Evolutionary conservation across 2,888 invertebrate genomes (phyloP), one percentile per base, ranked within the genome.

Genomic region (Clitarchus hookeri): DNA sequence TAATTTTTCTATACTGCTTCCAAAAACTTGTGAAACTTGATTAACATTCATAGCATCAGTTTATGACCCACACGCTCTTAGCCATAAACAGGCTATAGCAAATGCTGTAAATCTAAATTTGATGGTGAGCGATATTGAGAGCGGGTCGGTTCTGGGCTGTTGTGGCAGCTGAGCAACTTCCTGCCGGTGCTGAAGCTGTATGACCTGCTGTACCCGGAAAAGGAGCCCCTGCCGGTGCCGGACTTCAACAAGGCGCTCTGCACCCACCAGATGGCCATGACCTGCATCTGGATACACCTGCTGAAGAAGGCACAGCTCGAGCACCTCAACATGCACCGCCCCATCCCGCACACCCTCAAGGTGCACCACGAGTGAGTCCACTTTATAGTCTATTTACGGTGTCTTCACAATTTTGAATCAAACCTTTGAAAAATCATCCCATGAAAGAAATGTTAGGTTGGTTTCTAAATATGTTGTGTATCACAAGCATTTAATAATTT

Each of bases 251-350:
- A 96, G 90, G 95, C 98, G 0, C 95, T 96, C 87, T 97, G 96
- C 89, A 97, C 97, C 12, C 95, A 97, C 90, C 96, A 96, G 91
- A 97, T 98, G 96, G 98, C 99, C 0, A 96, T 97, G 88, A 97
- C 98, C 19, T 98, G 98, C 90, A 98, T 99, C 91, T 99, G 98
- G 98, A 97, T 98, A 91, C 98, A 98, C 92, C 93, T 99, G 87
- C 94, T 98, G 89, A 98, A 97, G 91, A 99, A 98, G 92, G 98
- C 98, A 0, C 97, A 97, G 91, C 93, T 95, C 3, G 98, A 98
- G 90, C 96, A 96, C 90, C 94, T 95, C 88, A 96, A 95, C 88
- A 95, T 97, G 90, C 94, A 94, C 87, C 91, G 95, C 84, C 95
- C 96, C 0, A 94, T 98, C 90, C 97, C 98, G 0, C 94, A 94